These are phyloP conservation scores for Drosophila putrida DNA, from an alignment of 2,888 invertebrate genomes.

Conservation along the genomic window DNA sequence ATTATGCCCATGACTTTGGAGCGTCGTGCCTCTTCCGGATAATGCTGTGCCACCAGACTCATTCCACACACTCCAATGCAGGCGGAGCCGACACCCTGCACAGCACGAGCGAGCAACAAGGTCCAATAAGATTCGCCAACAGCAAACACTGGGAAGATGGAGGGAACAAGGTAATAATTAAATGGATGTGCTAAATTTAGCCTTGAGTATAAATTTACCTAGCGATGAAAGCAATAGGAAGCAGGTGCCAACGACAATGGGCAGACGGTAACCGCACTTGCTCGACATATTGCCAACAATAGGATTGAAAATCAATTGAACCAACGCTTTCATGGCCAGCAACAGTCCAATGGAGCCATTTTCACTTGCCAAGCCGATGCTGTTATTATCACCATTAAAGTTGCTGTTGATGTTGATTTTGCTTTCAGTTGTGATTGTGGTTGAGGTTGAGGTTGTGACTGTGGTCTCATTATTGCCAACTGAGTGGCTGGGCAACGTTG, in stretches of 20 bases:
- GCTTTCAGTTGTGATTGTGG: slow-evolving; percentile 1
- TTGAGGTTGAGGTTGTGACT: not conserved
- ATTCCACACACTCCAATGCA: slow-evolving; percentile 93
- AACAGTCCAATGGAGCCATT: slow-evolving; percentile 90
- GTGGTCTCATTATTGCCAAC: slow-evolving; percentile 51
- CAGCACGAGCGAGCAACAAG: slow-evolving; percentile 90
- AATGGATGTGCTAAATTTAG: slow-evolving; percentile 6
- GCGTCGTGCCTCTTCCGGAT: slow-evolving; percentile 85
- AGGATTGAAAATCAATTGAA: slow-evolving; percentile 92
- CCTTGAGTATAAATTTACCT: slow-evolving; percentile 86
- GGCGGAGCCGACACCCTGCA: slow-evolving; percentile 93
- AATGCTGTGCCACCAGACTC: slow-evolving; percentile 89
- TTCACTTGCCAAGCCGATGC: slow-evolving; percentile 87
- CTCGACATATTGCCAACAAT: slow-evolving; percentile 90
- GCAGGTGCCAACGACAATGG: slow-evolving; percentile 89
- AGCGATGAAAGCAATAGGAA: slow-evolving; percentile 89
- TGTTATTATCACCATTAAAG: slow-evolving; percentile 50
- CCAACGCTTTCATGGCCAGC: slow-evolving; percentile 92
- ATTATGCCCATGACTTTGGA: slow-evolving; percentile 92
- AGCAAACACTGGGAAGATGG: slow-evolving; percentile 88
- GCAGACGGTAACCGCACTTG: slow-evolving; percentile 89
- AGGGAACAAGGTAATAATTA: slow-evolving; percentile 29
- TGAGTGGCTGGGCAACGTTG: slow-evolving; percentile 53
- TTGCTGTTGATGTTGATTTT: slow-evolving; percentile 44
- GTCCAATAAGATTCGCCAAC: slow-evolving; percentile 90